These are phyloP conservation scores for Ostrea edulis DNA, from an alignment of 1,140 invertebrate species.

Conservation along the genomic window DNA sequence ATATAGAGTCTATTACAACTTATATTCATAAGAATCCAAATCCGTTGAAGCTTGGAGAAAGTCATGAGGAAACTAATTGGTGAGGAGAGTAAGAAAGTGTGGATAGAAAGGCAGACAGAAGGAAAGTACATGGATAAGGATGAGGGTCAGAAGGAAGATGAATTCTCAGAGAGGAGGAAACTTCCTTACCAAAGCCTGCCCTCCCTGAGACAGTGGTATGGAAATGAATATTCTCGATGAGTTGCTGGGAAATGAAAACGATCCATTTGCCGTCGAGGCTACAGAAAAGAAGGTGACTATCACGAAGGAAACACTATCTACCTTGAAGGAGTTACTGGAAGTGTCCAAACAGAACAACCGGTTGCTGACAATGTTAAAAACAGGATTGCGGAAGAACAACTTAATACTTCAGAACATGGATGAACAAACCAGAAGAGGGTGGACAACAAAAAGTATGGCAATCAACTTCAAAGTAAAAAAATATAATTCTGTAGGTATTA, in stretches of 20 bases:
- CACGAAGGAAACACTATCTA: neutral
- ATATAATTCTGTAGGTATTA: too few species aligned
- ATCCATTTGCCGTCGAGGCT: neutral
- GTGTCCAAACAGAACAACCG: too few species aligned
- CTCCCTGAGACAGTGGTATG: too few species aligned
- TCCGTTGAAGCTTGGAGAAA: neutral
- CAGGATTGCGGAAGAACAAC: neutral
- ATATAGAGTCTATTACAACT: neutral
- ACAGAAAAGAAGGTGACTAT: neutral
- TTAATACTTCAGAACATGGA: neutral
- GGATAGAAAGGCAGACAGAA: slow-evolving; percentile 30
- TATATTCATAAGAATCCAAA: slow-evolving; percentile 1
- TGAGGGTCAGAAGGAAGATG: too few species aligned
- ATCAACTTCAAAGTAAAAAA: too few species aligned
- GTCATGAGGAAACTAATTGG: neutral
- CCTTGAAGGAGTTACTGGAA: neutral
- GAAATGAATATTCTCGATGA: neutral
- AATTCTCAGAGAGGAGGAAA: neutral
- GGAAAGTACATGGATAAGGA: too few species aligned
- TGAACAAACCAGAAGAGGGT: neutral
- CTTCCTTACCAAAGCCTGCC: too few species aligned
- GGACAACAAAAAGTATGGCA: too few species aligned
- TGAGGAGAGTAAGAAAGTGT: slow-evolving; percentile 26
- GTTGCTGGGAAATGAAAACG: neutral
- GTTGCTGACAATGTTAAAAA: neutral